Conservation (phyloP, 2,888 invertebrate species). For the Spisula solida region DNA sequence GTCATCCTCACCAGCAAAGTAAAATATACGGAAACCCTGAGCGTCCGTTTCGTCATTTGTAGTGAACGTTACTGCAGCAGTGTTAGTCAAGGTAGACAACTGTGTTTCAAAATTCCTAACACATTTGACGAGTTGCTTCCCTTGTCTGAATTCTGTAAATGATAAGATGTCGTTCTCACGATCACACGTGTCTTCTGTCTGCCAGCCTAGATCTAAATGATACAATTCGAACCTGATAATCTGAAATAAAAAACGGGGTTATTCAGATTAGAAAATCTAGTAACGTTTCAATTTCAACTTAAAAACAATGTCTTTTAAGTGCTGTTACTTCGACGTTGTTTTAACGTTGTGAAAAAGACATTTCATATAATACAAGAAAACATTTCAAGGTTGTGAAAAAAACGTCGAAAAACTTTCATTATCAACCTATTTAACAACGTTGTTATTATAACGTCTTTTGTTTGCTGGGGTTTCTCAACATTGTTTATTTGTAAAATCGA, state of each 20-base stretch:
- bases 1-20: constrained; percentile 78
- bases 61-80: constrained; percentile 78
- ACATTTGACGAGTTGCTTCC: constrained; percentile 74
- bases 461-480: no score
- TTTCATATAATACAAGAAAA: no score
- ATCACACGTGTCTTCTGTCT: constrained; percentile 76
- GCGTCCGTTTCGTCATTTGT: constrained; percentile 82
- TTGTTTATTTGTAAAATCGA: no score
- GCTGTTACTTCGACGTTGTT: no score
- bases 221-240: constrained; percentile 80
- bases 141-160: constrained; percentile 76
- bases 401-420: no score
- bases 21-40: constrained; percentile 84
- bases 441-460: no score
- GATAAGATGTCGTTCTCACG: constrained; percentile 78
- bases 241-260: constrained; percentile 66
- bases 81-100: constrained; percentile 78
- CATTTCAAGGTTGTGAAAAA: no score
- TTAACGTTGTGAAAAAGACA: no score
- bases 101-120: constrained; percentile 78
- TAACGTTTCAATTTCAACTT: no score
- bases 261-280: no score
- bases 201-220: constrained; percentile 83
- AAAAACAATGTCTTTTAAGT: no score
- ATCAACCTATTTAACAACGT: no score